Conservation (phyloP, 1,140 invertebrate genomes). For the Physella acuta region DNA sequence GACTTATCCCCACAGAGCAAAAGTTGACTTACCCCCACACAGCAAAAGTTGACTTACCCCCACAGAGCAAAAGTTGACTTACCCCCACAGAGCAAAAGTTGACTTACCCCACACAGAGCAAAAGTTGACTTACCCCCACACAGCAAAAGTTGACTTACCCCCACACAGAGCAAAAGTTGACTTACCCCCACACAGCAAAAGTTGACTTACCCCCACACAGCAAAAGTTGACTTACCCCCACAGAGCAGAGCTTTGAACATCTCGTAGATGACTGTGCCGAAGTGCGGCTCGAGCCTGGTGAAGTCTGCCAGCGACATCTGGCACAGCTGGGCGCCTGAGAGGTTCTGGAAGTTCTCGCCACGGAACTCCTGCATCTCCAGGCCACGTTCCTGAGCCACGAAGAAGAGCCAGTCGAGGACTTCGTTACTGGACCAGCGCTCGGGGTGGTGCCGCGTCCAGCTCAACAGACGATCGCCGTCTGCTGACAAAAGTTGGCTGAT, state of each 20-base stretch:
- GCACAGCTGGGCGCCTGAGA: conserved; percentile 46
- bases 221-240: conserved; percentile 9
- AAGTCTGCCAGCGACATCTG: conserved; percentile 47
- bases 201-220: too few species aligned
- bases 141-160: too few species aligned
- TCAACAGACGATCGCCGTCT: conserved; percentile 26
- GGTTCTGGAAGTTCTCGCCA: conserved; percentile 49
- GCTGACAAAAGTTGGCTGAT: neutral
- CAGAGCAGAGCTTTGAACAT: conserved; percentile 33
- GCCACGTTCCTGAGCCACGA: conserved; percentile 35
- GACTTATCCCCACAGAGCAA: too few species aligned
- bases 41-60: too few species aligned
- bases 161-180: too few species aligned
- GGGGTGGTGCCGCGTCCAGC: conserved; percentile 45
- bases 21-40: too few species aligned
- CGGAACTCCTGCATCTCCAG: conserved; percentile 43
- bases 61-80: too few species aligned
- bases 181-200: too few species aligned
- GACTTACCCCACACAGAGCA: too few species aligned
- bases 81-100: too few species aligned
- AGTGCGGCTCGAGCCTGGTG: conserved; percentile 39
- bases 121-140: too few species aligned
- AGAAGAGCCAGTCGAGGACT: conserved; percentile 51
- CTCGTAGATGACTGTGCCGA: conserved; percentile 42
- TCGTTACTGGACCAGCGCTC: conserved; percentile 44